Percentiles rank a stretch among this genome's conserved stretches.
phyloP scores from a whole-genome alignment of 92 coral and sea anemone genomes.

The Actinernus sp. region DNA sequence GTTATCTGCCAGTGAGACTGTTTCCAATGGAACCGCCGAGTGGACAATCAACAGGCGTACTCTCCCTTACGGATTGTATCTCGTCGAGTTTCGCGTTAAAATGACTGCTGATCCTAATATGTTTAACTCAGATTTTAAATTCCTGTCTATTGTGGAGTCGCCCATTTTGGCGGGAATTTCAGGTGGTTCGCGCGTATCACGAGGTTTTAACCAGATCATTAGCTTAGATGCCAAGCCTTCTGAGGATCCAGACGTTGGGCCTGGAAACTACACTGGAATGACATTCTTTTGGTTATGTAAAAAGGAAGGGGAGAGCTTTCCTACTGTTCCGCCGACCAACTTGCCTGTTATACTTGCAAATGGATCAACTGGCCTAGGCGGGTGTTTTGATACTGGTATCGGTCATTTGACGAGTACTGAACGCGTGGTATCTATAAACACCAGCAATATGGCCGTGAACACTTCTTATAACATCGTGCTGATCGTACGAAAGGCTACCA shows the following conservation, averaged over 20 bases:
- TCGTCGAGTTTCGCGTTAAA: slow-evolving; percentile 56
- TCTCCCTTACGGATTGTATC: slow-evolving; percentile 60
- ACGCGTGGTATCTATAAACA: slow-evolving; percentile 30
- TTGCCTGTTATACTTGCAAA: slow-evolving; percentile 31
- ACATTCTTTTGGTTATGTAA: slow-evolving; percentile 80
- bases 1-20: neutral
- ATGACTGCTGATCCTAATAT: slow-evolving; percentile 16
- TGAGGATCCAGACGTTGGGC: slow-evolving; percentile 71
- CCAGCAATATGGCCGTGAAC: slow-evolving; percentile 51
- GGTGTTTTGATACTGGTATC: slow-evolving; percentile 85
- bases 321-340: slow-evolving; percentile 1
- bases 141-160: slow-evolving; percentile 41
- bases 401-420: slow-evolving; percentile 47
- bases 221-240: slow-evolving; percentile 66
- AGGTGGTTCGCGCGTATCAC: slow-evolving; percentile 69
- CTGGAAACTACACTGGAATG: slow-evolving; percentile 65
- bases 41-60: slow-evolving; percentile 60
- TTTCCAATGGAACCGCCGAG: slow-evolving; percentile 42
- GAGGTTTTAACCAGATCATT: slow-evolving; percentile 47
- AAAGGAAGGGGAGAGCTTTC: slow-evolving; percentile 55
- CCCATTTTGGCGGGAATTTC: slow-evolving; percentile 58
- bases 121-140: slow-evolving; percentile 32
- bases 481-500: slow-evolving; percentile 32
- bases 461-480: slow-evolving; percentile 48
- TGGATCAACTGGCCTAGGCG: slow-evolving; percentile 52